A percentile compares a stretch with the other conserved stretches of the same genome.
Evolutionary conservation across 1,140 invertebrate species (phyloP).

Genomic region (Bombus superbus): DNA sequence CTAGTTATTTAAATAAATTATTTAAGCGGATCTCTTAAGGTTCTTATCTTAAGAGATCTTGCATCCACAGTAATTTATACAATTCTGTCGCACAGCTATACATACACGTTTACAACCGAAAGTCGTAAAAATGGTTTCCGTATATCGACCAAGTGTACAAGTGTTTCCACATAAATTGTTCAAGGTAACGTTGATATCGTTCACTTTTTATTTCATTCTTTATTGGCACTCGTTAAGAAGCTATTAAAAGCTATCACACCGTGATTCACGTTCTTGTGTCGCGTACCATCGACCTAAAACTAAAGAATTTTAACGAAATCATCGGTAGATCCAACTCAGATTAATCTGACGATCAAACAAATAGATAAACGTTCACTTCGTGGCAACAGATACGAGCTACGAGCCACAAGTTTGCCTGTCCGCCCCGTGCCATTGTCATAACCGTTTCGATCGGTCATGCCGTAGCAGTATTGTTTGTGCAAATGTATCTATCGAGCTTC

Average conservation of each 20-base stretch:
- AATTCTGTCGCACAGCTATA: too few relatives aligned
- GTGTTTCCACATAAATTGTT: background rate
- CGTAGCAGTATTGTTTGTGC: conserved; percentile 40
- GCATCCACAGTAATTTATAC: too few relatives aligned
- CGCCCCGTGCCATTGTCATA: conserved; percentile 36
- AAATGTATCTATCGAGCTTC: conserved; percentile 31
- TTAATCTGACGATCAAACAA: background rate
- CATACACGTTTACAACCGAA: too few relatives aligned
- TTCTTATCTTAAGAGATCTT: too few relatives aligned
- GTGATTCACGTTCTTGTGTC: background rate
- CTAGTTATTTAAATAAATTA: too few relatives aligned
- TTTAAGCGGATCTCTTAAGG: too few relatives aligned
- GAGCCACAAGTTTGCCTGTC: background rate
- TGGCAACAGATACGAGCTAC: background rate
- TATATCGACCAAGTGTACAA: background rate
- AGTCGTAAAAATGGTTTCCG: background rate
- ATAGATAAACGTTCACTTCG: background rate
- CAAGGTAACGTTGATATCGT: background rate
- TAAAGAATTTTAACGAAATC: background rate
- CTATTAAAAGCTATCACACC: background rate
- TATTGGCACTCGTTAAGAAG: background rate
- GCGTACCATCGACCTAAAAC: background rate
- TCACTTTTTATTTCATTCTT: background rate
- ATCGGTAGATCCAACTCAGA: too few relatives aligned
- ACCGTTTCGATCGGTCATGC: background rate